Base-by-base conservation (phyloP, 2,113 vertebrate species). In the Turnix velox region DNA sequence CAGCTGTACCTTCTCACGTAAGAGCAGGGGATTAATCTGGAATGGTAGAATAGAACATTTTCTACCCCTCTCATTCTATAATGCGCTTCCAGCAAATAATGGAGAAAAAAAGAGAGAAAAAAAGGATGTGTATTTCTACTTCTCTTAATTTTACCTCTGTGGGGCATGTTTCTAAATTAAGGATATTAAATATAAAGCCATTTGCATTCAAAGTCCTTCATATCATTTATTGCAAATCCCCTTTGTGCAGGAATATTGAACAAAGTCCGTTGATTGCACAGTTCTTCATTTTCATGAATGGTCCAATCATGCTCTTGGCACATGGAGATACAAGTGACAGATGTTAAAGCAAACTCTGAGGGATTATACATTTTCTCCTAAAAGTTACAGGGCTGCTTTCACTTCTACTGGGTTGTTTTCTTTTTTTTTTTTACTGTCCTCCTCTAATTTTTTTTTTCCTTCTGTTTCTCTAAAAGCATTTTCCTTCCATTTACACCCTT, bases 211-310 rank as follows among this genome's bases (percentile, higher is more conserved):
- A 66, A 74, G 43, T 18, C 31, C 69, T 84, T 37, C 24, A 3
- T n/a, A 71, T 91, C 16, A 71, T 73, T 82, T 68, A 18, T 49
- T 9, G 7, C 75, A 65, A 73, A 57, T 24, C 16, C 8, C 73
- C 72, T 81, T 62, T 39, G 4, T 43, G 69, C n/a, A 87, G 86
- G 88, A 74, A 57, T 90, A 90, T 13, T 27, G 83, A 86, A 94
- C 90, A 94, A 89, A 95, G 92, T 88, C 90, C 52, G 92, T 52
- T 91, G 92, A 90, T 81, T 95, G 92, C 90, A 67, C n/a, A 59
- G 49, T 33, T 68, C 72, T 46, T 63, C 49, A 19, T 84, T 74
- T 67, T 33, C 73, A n/a, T 93, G 80, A 96, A 95, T 90, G 90
- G 59, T 52, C 66, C 92, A 94, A 94, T 96, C 90, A 82, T 6